Conservation (phyloP, 2,797 vertebrate genomes). For the Crypturellus tataupa region DNA sequence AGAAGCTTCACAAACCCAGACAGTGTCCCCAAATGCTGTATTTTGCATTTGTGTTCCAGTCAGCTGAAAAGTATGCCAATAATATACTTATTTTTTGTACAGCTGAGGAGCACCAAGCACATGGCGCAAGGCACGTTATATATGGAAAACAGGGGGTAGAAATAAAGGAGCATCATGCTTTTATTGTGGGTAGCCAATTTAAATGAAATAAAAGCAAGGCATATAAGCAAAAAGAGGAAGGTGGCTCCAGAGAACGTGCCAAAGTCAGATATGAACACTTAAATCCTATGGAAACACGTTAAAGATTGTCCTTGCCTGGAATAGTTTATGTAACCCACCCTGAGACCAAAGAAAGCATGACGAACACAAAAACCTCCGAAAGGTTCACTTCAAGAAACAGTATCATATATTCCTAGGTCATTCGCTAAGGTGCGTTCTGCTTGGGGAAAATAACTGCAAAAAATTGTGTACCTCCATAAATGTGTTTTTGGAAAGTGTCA, state of each 20-base stretch:
- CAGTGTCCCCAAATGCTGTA: slow-evolving; percentile 2
- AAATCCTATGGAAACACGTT: not conserved
- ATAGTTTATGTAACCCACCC: not conserved
- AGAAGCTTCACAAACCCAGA: slow-evolving; percentile 32
- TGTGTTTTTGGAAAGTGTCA: not conserved
- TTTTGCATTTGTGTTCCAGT: slow-evolving; percentile 26
- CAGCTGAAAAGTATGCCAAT: slow-evolving; percentile 21
- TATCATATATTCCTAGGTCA: not conserved
- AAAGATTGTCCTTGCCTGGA: not conserved
- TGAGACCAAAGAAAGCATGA: not conserved
- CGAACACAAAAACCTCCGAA: not conserved
- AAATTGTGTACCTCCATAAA: not conserved
- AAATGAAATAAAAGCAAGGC: not conserved
- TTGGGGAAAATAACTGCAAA: not conserved
- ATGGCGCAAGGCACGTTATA: not conserved
- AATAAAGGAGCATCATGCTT: not conserved
- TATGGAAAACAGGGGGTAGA: not conserved
- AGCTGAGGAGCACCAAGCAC: not conserved
- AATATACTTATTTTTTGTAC: not conserved
- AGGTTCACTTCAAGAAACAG: not conserved
- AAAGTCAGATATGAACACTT: not conserved
- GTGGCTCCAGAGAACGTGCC: not conserved
- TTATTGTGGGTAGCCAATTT: not conserved
- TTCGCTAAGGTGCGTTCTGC: not conserved
- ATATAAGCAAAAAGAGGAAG: not conserved